These are phyloP conservation scores for Puntigrus tetrazona DNA, from an alignment of 2,113 vertebrate species.

Conservation along the genomic window DNA sequence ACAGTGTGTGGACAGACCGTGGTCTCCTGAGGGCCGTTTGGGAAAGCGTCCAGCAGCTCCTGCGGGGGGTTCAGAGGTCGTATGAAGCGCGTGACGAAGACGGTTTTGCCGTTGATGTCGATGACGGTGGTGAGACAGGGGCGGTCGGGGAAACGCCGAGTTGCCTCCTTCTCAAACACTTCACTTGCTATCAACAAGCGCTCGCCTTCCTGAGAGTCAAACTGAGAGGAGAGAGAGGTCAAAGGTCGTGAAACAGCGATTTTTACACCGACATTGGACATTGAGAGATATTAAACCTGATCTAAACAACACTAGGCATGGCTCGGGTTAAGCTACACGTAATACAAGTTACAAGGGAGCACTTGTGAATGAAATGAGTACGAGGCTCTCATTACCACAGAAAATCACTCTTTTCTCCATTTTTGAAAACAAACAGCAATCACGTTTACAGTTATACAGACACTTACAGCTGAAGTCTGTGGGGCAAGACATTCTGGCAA, in stretches of 20 bases:
- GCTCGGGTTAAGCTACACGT: not conserved
- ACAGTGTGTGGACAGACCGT: slow-evolving; percentile 65
- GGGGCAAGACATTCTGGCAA: not conserved
- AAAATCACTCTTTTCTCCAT: not conserved
- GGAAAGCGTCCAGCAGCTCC: slow-evolving; percentile 80
- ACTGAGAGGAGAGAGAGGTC: slow-evolving; percentile 70
- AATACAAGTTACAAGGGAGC: not conserved
- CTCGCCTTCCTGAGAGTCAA: slow-evolving; percentile 91
- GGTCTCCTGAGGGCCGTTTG: slow-evolving; percentile 75
- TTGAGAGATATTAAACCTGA: not conserved
- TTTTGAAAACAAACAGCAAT: not conserved
- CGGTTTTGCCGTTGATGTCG: slow-evolving; percentile 87
- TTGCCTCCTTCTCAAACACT: slow-evolving; percentile 83
- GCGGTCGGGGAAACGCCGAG: slow-evolving; percentile 77
- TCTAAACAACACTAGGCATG: not conserved
- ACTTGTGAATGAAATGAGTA: too few relatives aligned
- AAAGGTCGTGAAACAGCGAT: slow-evolving; percentile 15
- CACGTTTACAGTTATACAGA: not conserved
- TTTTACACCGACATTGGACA: too few relatives aligned
- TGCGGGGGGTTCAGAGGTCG: slow-evolving; percentile 85
- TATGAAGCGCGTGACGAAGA: slow-evolving; percentile 90
- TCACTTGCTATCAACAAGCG: slow-evolving; percentile 85
- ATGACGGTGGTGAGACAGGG: slow-evolving; percentile 86
- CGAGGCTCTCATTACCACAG: not conserved
- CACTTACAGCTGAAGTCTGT: not conserved